Conservation (phyloP, 2,797 vertebrate genomes). For the Pipistrellus pipistrellus region DNA sequence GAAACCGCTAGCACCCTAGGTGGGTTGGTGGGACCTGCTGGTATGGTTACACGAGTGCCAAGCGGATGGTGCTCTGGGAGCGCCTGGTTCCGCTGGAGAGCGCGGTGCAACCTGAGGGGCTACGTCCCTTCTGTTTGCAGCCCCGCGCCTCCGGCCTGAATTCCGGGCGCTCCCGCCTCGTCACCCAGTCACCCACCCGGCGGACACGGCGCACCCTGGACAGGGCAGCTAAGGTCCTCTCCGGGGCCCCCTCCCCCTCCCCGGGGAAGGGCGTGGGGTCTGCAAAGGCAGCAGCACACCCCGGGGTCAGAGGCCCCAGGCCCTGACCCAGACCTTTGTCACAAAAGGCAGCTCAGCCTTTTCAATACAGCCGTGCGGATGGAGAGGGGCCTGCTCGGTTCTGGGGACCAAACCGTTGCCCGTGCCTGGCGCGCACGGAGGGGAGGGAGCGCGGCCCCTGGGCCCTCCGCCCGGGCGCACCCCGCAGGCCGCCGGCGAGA, state of each 20-base stretch:
- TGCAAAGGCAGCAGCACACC: background rate
- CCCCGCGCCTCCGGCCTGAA: background rate
- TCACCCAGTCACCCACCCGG: too few species aligned
- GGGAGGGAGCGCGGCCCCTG: background rate
- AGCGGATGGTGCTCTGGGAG: background rate
- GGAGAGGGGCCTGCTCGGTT: background rate
- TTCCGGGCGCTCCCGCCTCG: background rate
- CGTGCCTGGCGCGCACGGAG: background rate
- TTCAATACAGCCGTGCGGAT: background rate
- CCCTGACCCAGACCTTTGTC: conserved; percentile 10
- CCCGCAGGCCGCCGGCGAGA: background rate
- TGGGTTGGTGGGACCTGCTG: background rate
- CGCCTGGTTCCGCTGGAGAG: background rate
- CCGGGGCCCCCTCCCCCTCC: too few species aligned
- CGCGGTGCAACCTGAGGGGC: rapidly evolving
- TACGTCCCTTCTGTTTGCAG: background rate
- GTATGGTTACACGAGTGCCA: background rate
- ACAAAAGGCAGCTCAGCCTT: background rate
- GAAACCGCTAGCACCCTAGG: background rate
- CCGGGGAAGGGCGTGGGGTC: background rate
- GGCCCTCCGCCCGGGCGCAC: background rate
- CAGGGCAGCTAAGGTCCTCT: background rate
- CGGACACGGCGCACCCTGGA: background rate
- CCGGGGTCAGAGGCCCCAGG: background rate
- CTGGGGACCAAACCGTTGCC: background rate